These are phyloP conservation scores for Gymnoscelis rufifasciata DNA, from an alignment of 2,888 invertebrate species.

Conservation along the genomic window DNA sequence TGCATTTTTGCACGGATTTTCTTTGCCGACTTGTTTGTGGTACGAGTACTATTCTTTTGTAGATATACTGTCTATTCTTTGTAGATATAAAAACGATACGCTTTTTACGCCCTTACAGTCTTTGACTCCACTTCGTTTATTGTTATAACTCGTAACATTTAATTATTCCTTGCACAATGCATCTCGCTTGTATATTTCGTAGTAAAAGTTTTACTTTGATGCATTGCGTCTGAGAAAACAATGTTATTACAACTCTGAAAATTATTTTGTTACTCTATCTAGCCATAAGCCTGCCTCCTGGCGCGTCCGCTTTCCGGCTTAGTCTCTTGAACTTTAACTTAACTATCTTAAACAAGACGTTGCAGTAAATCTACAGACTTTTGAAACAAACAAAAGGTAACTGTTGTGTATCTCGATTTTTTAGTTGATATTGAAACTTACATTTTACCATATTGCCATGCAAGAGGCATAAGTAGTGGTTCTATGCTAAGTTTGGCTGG, in stretches of 20 bases:
- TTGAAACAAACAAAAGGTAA: conserved; percentile 24
- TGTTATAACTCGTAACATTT: conserved; percentile 7
- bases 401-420: conserved; percentile 7
- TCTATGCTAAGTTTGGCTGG: neutral
- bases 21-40: too few species aligned
- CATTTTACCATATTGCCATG: neutral
- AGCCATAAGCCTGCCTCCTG: conserved; percentile 22
- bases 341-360: conserved; percentile 29
- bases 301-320: conserved; percentile 30
- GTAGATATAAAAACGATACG: neutral
- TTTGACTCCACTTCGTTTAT: neutral
- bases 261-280: conserved; percentile 29
- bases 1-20: conserved; percentile 1
- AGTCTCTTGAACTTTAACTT: conserved; percentile 30
- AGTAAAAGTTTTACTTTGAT: conserved; percentile 19
- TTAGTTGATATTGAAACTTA: conserved; percentile 6
- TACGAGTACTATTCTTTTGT: neutral
- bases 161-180: conserved; percentile 7
- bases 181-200: conserved; percentile 14
- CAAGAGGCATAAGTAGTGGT: neutral
- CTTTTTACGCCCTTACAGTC: neutral
- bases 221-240: conserved; percentile 20
- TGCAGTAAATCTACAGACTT: conserved; percentile 20
- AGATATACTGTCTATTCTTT: neutral
- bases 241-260: conserved; percentile 22